A percentile compares a stretch with the other conserved stretches of the same genome.
phyloP scores from a whole-genome alignment of 2,113 vertebrate genomes.

The Engraulis encrasicolus region DNA sequence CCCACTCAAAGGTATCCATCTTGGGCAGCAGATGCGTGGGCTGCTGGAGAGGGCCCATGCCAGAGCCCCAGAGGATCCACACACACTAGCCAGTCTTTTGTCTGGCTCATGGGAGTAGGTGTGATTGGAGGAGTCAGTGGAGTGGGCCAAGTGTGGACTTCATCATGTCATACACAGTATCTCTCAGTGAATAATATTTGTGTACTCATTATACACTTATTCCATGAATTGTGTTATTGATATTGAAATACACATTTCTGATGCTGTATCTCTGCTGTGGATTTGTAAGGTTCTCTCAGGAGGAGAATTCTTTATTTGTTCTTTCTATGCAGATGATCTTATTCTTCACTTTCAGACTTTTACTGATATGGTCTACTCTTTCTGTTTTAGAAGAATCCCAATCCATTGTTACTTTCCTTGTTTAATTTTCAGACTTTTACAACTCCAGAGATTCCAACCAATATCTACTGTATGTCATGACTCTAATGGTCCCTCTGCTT shows the following conservation, averaged over 20 bases:
- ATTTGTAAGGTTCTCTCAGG: neutral
- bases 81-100: conserved; percentile 40
- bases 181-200: neutral
- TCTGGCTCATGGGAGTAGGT: conserved; percentile 7
- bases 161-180: no score
- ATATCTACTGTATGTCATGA: neutral
- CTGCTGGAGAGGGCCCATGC: conserved; percentile 52
- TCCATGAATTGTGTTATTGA: neutral
- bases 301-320: neutral
- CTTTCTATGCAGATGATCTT: no score
- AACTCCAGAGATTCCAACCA: neutral
- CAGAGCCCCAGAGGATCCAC: conserved; percentile 56
- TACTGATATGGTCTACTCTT: no score
- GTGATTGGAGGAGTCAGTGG: neutral
- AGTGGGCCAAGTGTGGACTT: neutral
- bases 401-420: neutral
- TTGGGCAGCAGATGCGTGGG: conserved; percentile 54
- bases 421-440: neutral
- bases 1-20: conserved; percentile 52
- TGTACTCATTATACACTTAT: neutral
- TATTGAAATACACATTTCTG: neutral
- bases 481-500: neutral
- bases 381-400: neutral
- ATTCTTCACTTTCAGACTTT: no score
- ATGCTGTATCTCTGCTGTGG: neutral